These are phyloP conservation scores for Argentina silus DNA, from an alignment of 2,797 vertebrate species.

Conservation along the genomic window DNA sequence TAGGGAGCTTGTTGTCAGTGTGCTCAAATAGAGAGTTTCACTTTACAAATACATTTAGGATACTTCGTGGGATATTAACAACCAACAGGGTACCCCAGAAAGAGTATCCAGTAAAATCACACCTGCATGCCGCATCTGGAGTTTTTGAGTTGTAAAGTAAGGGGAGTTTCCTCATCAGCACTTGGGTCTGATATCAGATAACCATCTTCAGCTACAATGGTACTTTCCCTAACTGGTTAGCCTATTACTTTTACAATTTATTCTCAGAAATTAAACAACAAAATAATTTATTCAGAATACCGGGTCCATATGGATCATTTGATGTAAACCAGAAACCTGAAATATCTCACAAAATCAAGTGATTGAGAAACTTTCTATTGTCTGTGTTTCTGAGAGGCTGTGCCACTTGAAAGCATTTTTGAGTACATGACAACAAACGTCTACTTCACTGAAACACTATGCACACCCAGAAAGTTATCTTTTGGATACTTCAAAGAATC, in stretches of 20 bases:
- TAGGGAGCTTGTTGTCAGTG: slow-evolving; percentile 29
- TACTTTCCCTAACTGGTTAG: slow-evolving; percentile 7
- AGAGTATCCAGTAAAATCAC: slow-evolving; percentile 50
- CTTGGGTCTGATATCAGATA: slow-evolving; percentile 31
- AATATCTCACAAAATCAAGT: slow-evolving; percentile 41
- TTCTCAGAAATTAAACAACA: slow-evolving; percentile 23
- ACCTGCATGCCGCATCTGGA: slow-evolving; percentile 40
- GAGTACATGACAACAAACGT: slow-evolving; percentile 64
- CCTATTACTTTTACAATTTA: not conserved
- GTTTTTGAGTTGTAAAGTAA: slow-evolving; percentile 20
- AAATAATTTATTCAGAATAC: slow-evolving; percentile 17
- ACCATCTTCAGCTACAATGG: slow-evolving; percentile 6
- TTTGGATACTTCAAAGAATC: slow-evolving; percentile 68
- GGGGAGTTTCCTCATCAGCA: slow-evolving; percentile 39
- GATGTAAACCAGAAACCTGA: not conserved
- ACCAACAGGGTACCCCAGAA: slow-evolving; percentile 37
- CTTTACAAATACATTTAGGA: slow-evolving; percentile 34
- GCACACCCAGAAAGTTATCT: slow-evolving; percentile 73
- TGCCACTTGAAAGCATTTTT: slow-evolving; percentile 60
- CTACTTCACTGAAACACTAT: slow-evolving; percentile 58
- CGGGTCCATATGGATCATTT: slow-evolving; percentile 38
- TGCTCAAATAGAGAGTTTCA: slow-evolving; percentile 19
- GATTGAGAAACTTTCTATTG: slow-evolving; percentile 36
- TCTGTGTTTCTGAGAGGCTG: slow-evolving; percentile 37
- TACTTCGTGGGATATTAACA: slow-evolving; percentile 32